Evolutionary conservation across 2,113 vertebrate species (phyloP).

Genomic region (Mus musculus): DNA sequence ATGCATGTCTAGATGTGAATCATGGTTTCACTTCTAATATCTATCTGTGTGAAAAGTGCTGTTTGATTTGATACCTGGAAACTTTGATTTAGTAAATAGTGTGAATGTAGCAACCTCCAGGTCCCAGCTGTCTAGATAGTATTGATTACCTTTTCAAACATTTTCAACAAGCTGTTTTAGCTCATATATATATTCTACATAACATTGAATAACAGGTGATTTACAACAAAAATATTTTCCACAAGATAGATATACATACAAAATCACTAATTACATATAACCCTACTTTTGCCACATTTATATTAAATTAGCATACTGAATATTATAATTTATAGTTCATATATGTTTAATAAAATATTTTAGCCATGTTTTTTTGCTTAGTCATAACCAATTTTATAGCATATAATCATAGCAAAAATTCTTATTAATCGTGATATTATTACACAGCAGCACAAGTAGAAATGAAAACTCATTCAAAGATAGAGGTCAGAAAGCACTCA

Average conservation of each 20-base stretch:
- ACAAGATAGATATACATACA: neutral
- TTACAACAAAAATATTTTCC: neutral
- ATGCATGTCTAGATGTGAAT: slow-evolving; percentile 7
- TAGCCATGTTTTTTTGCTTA: neutral
- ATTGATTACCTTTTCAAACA: neutral
- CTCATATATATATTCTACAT: neutral
- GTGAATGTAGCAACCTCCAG: neutral
- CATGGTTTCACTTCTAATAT: neutral
- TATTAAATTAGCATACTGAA: neutral
- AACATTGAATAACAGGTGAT: neutral
- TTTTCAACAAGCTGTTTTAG: neutral
- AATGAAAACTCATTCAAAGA: neutral
- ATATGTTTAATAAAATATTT: neutral
- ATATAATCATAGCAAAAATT: neutral
- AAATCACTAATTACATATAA: neutral
- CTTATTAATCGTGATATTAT: neutral
- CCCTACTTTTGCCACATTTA: neutral
- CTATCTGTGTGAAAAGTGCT: neutral
- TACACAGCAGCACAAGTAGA: neutral
- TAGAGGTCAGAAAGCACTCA: neutral
- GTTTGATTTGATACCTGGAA: neutral
- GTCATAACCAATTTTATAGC: neutral
- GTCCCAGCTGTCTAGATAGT: neutral
- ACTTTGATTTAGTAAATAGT: neutral
- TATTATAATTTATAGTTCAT: neutral